Percentiles rank a stretch among this genome's conserved stretches.
Evolutionary conservation across 1,140 invertebrate species (phyloP).

Genomic region (Aricia agestis): DNA sequence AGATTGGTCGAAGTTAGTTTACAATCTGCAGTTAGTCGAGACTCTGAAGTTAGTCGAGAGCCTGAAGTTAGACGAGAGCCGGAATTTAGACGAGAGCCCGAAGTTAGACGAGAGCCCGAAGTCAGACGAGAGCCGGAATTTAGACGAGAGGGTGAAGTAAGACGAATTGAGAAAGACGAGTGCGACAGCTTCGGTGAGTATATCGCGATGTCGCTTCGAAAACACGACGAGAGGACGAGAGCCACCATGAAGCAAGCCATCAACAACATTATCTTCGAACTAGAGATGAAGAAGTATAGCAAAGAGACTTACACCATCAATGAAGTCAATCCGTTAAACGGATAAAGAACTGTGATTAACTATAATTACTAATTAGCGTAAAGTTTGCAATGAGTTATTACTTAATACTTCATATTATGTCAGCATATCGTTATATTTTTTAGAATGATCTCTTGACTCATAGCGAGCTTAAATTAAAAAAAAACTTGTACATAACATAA

Average conservation of each 20-base stretch:
- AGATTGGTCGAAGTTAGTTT: too few relatives aligned
- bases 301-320: constrained; percentile 39
- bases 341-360: constrained; percentile 27
- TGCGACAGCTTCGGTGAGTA: constrained; percentile 67
- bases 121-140: constrained; percentile 15
- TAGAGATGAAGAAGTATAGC: constrained; percentile 66
- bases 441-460: too few relatives aligned
- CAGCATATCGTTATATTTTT: too few relatives aligned
- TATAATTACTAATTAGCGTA: too few relatives aligned
- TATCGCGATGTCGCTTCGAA: constrained; percentile 59
- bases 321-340: constrained; percentile 54
- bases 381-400: too few relatives aligned
- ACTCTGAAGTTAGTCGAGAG: constrained; percentile 25
- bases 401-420: too few relatives aligned
- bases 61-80: constrained; percentile 29
- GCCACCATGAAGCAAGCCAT: constrained; percentile 70
- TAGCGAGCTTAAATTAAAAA: too few relatives aligned
- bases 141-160: constrained; percentile 29
- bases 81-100: constrained; percentile 9
- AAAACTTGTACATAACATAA: too few relatives aligned
- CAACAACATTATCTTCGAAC: constrained; percentile 68
- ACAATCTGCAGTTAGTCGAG: constrained; percentile 7
- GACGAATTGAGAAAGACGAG: constrained; percentile 55
- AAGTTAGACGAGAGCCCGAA: constrained; percentile 27
- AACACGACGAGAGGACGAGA: constrained; percentile 61